Evolutionary conservation across 2,888 invertebrate species (phyloP), one percentile per base, ranked within the genome.

Genomic region (Drosophila yooni): DNA sequence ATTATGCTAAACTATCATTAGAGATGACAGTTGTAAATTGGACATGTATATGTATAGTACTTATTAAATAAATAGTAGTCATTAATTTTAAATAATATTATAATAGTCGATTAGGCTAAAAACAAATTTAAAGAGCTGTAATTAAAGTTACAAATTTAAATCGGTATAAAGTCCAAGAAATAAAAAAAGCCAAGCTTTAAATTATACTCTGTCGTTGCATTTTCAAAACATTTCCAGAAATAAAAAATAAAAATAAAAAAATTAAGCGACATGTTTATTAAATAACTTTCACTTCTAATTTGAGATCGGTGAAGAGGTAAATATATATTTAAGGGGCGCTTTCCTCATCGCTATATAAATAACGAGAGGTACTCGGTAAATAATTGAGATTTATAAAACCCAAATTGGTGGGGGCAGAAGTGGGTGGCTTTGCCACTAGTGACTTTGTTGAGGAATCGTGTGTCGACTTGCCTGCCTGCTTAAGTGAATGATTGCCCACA

Each of bases 401-500:
- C 54, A 70, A 70, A 75, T 84, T 74, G 62, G 61, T 70, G 54
- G 57, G 62, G 53, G 61, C 21, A 68, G 59, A 65, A 57, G 67
- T 79, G 52, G 76, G 69, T 62, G 69, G 69, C 56, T 62, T 38
- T 54, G 36, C 48, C 56, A 58, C 65, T 58, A 71, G 59, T 70
- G 74, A 50, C 38, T 21, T 15, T 25, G 15, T 36, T 54, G 34
- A 54, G 18, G 11, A 25, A 25, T 36, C 25, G 34, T 38, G n/a
- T 36, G 38, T 27, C 27, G n/a, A 3, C 38, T 40, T n/a, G 5
- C 31, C 40, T 21, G 72, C 70, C 50, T 36, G 57, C 72, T 88
- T 84, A 88, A 88, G 88, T 88, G 87, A 84, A 88, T 89, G 91
- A 88, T 90, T 88, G 74, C 77, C 63, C 72, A 53, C 61, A 48